Evolutionary conservation across 2,113 vertebrate genomes (phyloP), one percentile per base, ranked within the genome.

Genomic region (Marmota monax): DNA sequence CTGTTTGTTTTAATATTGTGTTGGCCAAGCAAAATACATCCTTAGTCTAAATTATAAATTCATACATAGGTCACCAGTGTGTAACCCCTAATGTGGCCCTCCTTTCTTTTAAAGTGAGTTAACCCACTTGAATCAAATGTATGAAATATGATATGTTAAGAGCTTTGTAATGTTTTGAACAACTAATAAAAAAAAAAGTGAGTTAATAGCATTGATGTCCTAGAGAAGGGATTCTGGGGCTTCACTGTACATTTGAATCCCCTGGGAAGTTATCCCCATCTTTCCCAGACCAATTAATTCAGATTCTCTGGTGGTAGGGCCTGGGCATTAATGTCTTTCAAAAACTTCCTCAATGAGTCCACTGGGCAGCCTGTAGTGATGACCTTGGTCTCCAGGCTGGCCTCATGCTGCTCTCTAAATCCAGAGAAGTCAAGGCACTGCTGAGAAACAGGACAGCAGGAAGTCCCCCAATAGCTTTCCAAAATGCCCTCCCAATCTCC

Each of bases 351-450:
- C 69, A 2, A 48, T 32, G 29, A n/a, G 8, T 45, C 20, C 56
- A 17, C 22, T 20, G 18, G 10, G 5, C 2, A 34, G 42, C 20
- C 18, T 2, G 23, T 14, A 3, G 2, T 1, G 39, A 63, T 27
- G 39, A 20, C 16, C 34, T 32, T 12, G 4, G 1, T 9, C 45
- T 91, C 1, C 20, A 27, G 37, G 39, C 9, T 56, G 5, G 2
- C 23, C 23, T 48, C 20, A 27, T 63, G 72, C n/a, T 12, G 7
- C 7, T 83, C 48, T 22, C 16, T 37, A 42, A 56, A 80, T 27
- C 13, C 22, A 3, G 23, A 70, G 73, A 42, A 61, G 17, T 8
- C 61, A 67, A 67, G 29, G 37, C 8, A 29, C 22, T 7, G 12
- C 34, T 56, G 23, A 69, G 74, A 65, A 70, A 67, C 5, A 2